phyloP scores from a whole-genome alignment of 2,797 vertebrate species.

The Parauchenoglanis ngamensis region DNA sequence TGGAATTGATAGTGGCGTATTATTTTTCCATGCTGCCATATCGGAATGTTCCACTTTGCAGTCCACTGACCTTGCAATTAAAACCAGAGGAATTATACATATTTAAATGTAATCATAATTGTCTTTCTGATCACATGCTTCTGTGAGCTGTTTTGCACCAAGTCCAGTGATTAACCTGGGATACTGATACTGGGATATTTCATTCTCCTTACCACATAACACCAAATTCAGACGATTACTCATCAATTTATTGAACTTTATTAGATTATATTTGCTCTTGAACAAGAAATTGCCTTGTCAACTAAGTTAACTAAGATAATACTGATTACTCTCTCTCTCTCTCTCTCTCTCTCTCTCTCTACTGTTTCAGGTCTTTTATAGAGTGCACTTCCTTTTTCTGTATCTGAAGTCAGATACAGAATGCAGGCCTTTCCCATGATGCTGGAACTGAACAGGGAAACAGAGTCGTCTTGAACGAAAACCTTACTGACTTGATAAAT shows the following conservation, averaged over 20 bases:
- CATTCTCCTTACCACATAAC: not conserved
- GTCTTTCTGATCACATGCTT: not conserved
- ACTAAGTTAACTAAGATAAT: not conserved
- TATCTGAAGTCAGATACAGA: conserved; percentile 20
- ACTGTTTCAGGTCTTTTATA: conserved; percentile 9
- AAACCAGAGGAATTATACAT: not conserved
- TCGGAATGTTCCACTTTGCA: conserved; percentile 29
- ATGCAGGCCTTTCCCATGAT: conserved; percentile 1
- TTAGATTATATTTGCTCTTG: not conserved
- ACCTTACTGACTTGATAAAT: not conserved
- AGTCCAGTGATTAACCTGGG: not conserved
- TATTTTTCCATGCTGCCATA: conserved; percentile 32
- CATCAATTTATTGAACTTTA: too few relatives aligned
- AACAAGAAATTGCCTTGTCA: not conserved
- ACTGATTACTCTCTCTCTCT: not conserved
- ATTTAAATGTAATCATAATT: not conserved
- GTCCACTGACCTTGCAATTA: not conserved
- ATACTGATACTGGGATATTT: too few relatives aligned
- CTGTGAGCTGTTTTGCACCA: not conserved
- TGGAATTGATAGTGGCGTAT: conserved; percentile 39
- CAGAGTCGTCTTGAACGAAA: not conserved
- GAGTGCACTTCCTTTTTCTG: not conserved
- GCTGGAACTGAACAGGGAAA: conserved; percentile 15
- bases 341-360: not conserved
- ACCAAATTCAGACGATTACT: not conserved